These are phyloP conservation scores for Rotaria socialis DNA, from an alignment of 2,888 invertebrate species.

Conservation along the genomic window DNA sequence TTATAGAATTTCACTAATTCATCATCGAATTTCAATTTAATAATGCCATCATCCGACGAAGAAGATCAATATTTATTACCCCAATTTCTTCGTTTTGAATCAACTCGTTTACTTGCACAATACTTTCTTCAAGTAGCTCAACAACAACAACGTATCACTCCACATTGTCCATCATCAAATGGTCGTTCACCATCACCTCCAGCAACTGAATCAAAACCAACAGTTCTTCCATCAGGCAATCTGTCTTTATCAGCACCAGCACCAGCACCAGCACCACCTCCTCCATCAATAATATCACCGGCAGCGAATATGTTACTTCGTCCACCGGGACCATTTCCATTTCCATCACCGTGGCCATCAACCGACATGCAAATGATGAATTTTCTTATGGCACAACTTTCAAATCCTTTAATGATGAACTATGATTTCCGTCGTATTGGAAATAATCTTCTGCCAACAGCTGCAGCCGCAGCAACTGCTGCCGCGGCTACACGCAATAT, in stretches of 20 bases:
- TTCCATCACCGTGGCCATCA: conserved; percentile 7
- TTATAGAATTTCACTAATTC: conserved; percentile 7
- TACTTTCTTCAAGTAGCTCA: conserved; percentile 30
- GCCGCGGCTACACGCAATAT: not conserved
- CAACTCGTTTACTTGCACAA: conserved; percentile 28
- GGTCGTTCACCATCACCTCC: conserved; percentile 31
- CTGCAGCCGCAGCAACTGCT: not conserved
- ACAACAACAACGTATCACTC: conserved; percentile 2
- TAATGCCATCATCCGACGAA: conserved; percentile 32
- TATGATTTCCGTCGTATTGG: conserved; percentile 26
- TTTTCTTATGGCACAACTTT: conserved; percentile 26
- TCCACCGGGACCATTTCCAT: conserved; percentile 18
- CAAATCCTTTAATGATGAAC: conserved; percentile 28
- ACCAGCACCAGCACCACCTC: too few relatives aligned
- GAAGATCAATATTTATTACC: conserved; percentile 36
- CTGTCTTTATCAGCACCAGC: too few relatives aligned
- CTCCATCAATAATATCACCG: not conserved
- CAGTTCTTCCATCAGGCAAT: not conserved
- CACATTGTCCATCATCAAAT: not conserved
- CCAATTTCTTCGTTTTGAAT: conserved; percentile 27
- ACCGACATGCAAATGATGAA: conserved; percentile 15
- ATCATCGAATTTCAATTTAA: conserved; percentile 19
- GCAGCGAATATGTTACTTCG: not conserved
- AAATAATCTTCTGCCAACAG: conserved; percentile 17
- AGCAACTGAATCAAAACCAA: not conserved